Evolutionary conservation across 2,113 vertebrate genomes (phyloP).

Genomic region (Megalops atlanticus): DNA sequence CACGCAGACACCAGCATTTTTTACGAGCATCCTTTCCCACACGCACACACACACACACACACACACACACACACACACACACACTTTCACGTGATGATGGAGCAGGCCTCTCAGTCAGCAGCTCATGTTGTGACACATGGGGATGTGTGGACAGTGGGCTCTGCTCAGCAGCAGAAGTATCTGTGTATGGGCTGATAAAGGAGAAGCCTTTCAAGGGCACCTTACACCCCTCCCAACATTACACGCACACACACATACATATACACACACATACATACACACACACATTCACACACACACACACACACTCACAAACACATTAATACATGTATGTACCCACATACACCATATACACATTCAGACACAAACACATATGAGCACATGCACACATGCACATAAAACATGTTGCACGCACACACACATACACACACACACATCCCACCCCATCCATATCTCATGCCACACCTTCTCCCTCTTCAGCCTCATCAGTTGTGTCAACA

Average conservation of each 20-base stretch:
- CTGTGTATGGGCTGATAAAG: background rate
- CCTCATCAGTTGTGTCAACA: no score
- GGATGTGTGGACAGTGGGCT: no score
- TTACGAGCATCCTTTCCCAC: no score
- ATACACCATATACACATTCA: background rate
- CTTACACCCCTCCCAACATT: background rate
- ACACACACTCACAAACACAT: background rate
- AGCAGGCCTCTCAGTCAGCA: no score
- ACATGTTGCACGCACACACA: background rate
- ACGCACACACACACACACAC: background rate
- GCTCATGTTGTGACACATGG: no score
- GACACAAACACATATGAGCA: background rate
- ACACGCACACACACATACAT: background rate
- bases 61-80: background rate
- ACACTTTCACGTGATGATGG: background rate
- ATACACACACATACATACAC: background rate
- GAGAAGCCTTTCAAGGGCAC: conserved; percentile 4
- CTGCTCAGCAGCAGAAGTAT: no score
- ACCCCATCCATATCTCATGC: no score
- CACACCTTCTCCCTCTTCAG: no score
- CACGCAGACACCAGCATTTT: no score
- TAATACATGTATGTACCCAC: background rate
- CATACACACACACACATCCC: background rate
- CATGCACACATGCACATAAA: background rate
- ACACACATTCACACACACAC: background rate